Evolutionary conservation across 1,140 invertebrate species (phyloP), one percentile per base, ranked within the genome.

Genomic region (Papilio polytes): DNA sequence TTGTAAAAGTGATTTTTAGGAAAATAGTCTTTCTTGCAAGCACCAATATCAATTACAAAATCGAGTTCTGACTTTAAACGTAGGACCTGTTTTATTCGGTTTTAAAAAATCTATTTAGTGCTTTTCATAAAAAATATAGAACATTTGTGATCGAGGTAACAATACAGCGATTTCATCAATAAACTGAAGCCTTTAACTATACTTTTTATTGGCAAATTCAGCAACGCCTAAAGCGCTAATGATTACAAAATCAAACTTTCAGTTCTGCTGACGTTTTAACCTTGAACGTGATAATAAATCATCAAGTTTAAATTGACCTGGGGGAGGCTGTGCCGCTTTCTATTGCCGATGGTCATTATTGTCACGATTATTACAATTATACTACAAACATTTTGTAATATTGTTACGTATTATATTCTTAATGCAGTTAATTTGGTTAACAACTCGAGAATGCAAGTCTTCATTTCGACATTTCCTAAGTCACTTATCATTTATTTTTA

Each of bases 281-380:
- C 63, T 66, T 66, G 63, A 66, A 66, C 63, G 63, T 66, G 63
- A 66, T 66, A 66, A 66, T 66, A 66, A 66, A 66, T 66, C 22
- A 66, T 66, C 63, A 66, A 31, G 59, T 63, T 63, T 63, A 63
- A 15, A 66, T 26, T n/a, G 22, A 66, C 13, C 63, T 26, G 63
- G 63, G 26, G 63, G 63, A 66, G 63, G 63, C 26, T 66, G 63
- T 66, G 22, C 63, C 63, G 63, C 63, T 66, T 31, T 66, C 63
- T 66, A 66, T 10, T 31, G 26, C 63, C 22, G 63, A 31, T 66
- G 63, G 63, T 66, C 63, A 31, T 31, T 66, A 66, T 66, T 66
- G 26, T 31, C 63, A 66, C 63, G 63, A 66, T 66, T 66, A 15
- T 66, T 66, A 31, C 12, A 66, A 26, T 66, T 66, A 31, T 18